Base-by-base conservation (phyloP, 2,113 vertebrate species). In the Xenus cinereus region DNA sequence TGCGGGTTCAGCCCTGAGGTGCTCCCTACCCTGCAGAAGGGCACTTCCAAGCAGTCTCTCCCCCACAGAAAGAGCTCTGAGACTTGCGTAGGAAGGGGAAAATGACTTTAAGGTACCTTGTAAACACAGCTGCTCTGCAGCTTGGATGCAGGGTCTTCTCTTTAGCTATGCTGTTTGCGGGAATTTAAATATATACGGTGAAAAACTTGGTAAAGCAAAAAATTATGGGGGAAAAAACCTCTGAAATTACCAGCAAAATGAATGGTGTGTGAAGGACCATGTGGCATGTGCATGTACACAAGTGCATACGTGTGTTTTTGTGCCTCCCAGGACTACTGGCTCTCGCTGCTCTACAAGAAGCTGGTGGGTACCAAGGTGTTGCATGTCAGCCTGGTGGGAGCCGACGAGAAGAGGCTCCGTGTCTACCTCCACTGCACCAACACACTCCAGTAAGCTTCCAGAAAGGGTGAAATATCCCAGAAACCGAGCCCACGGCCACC, bases 341-440 rank as follows among this genome's bases (percentile, higher is more conserved):
- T 99, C 4, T 99, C 99, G 1, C 95, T 99, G 51, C 97, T 99
- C 43, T 99, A 99, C 93, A 99, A 99, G 98, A 98, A 98, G 41
- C 98, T 99, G 20, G 99, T 99, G 24, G 99, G 99, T 62, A 97
- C 97, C 46, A 98, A 97, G 50, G 99, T 99, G 67, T 89, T 99
- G 82, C 95, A 90, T 21, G 95, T 97, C 1, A 24, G 74, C 24
- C 91, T 98, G 79, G 69, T 28, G 15, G 93, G 94, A 62, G 62
- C 69, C 0, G 6, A 96, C 1, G 50, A 97, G 81, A 89, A 19
- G 60, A 97, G 92, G 46, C 97, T 99, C 32, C 97, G 99, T 3
- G 94, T 99, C 18, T 99, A 99, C 83, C 98, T 99, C 90, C 99
- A 99, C 81, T 99, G 99, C 90, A 98, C 99, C 0, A 99, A 98